phyloP scores from a whole-genome alignment of 2,113 vertebrate species.

The Perca schrenkii region DNA sequence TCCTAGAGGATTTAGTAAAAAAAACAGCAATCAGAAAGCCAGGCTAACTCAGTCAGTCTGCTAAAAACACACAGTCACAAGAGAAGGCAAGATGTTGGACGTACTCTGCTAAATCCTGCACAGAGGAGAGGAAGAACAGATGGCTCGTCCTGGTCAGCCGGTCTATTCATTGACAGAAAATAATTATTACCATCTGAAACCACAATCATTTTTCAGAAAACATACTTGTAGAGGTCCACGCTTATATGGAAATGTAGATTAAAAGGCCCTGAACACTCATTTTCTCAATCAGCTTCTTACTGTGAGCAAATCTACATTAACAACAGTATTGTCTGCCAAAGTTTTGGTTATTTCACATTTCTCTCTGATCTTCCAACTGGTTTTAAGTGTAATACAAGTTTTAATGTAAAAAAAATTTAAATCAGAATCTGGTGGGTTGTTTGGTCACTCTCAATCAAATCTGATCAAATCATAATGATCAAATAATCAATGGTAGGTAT shows the following conservation, averaged over 20 bases:
- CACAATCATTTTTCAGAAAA: conserved; percentile 17
- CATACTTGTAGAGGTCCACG: neutral
- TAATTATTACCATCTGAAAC: conserved; percentile 30
- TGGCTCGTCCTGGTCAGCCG: conserved; percentile 89
- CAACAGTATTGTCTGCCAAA: too few relatives aligned
- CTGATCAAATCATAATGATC: too few relatives aligned
- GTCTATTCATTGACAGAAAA: conserved; percentile 82
- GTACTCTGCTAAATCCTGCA: conserved; percentile 94
- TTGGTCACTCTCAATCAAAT: too few relatives aligned
- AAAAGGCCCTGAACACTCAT: neutral
- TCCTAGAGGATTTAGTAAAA: conserved; percentile 9
- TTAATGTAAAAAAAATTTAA: too few relatives aligned
- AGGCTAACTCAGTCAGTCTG: neutral
- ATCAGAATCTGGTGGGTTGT: too few relatives aligned
- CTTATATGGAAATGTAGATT: neutral
- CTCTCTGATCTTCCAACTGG: too few relatives aligned
- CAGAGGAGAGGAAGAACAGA: conserved; percentile 93
- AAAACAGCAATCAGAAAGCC: neutral
- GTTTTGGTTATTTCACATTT: too few relatives aligned
- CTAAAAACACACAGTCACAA: conserved; percentile 28
- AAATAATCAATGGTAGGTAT: too few relatives aligned
- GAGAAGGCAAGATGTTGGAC: conserved; percentile 60
- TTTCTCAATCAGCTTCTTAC: too few relatives aligned
- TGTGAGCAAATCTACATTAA: too few relatives aligned
- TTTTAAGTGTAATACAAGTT: too few relatives aligned